Conservation (phyloP, 2,888 invertebrate genomes). For the Balanococcus diminutus region DNA sequence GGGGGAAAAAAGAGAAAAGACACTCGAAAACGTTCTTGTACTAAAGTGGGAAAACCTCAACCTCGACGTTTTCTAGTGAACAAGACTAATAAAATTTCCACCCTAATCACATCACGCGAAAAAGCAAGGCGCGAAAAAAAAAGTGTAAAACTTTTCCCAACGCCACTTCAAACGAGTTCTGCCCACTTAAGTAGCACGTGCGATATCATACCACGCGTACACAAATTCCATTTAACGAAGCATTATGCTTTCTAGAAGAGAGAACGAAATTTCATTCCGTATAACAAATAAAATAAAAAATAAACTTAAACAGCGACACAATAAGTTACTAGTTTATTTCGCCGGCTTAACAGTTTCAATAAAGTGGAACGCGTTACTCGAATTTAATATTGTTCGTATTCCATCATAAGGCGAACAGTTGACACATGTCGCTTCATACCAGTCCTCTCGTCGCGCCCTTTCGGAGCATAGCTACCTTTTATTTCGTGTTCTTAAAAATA, state of each 20-base stretch:
- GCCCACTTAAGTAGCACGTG: background rate
- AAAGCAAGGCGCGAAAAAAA: background rate
- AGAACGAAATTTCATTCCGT: background rate
- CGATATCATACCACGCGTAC: background rate
- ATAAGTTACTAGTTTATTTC: conserved; percentile 20
- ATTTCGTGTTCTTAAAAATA: conserved; percentile 21
- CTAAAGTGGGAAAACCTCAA: background rate
- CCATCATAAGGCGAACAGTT: background rate
- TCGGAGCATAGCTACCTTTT: background rate
- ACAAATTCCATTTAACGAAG: background rate
- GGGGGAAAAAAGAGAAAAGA: background rate
- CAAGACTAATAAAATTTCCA: background rate
- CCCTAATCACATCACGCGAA: conserved; percentile 11
- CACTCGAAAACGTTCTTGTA: background rate
- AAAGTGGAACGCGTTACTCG: conserved; percentile 16
- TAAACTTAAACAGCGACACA: conserved; percentile 7
- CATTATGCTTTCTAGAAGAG: background rate
- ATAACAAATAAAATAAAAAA: background rate
- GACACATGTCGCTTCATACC: background rate
- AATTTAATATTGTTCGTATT: conserved; percentile 22
- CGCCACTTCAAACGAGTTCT: background rate
- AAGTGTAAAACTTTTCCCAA: background rate
- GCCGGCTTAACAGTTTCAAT: conserved; percentile 25
- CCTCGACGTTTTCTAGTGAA: background rate
- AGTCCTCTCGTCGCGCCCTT: background rate